These are phyloP conservation scores for Polyploca ridens DNA, from an alignment of 2,888 invertebrate species.

Conservation along the genomic window DNA sequence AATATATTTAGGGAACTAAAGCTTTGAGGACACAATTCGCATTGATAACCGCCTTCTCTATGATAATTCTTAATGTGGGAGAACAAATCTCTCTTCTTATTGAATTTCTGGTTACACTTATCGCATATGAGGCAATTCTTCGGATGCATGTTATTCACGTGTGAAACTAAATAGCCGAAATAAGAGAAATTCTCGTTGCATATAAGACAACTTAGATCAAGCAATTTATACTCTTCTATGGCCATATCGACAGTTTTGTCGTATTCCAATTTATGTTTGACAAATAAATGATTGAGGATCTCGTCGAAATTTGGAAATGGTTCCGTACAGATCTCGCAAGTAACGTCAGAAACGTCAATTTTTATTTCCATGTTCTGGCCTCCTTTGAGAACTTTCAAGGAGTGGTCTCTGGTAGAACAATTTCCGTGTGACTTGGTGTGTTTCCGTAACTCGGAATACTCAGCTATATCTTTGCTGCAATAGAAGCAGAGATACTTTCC, in stretches of 20 bases:
- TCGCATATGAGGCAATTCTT: conserved; percentile 76
- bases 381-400: conserved; percentile 71
- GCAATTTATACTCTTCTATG: conserved; percentile 68
- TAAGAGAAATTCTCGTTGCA: conserved; percentile 72
- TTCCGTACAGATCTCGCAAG: conserved; percentile 67
- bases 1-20: conserved; percentile 72
- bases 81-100: conserved; percentile 72
- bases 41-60: conserved; percentile 73
- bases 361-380: conserved; percentile 79
- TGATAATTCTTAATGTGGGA: conserved; percentile 79
- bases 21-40: conserved; percentile 66
- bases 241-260: conserved; percentile 72
- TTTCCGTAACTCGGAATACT: conserved; percentile 62
- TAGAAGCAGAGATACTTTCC: conserved; percentile 77
- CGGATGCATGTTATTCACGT: conserved; percentile 71
- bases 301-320: conserved; percentile 53
- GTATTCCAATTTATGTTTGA: conserved; percentile 65
- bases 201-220: conserved; percentile 61
- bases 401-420: conserved; percentile 71
- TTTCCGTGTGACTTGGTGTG: conserved; percentile 72
- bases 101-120: conserved; percentile 74
- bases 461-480: conserved; percentile 69
- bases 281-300: conserved; percentile 59
- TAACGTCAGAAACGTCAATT: conserved; percentile 69
- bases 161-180: conserved; percentile 74